A percentile compares a stretch with the other conserved stretches of the same genome.
phyloP scores from a whole-genome alignment of 1,140 invertebrate species.

The Nylanderia fulva region DNA sequence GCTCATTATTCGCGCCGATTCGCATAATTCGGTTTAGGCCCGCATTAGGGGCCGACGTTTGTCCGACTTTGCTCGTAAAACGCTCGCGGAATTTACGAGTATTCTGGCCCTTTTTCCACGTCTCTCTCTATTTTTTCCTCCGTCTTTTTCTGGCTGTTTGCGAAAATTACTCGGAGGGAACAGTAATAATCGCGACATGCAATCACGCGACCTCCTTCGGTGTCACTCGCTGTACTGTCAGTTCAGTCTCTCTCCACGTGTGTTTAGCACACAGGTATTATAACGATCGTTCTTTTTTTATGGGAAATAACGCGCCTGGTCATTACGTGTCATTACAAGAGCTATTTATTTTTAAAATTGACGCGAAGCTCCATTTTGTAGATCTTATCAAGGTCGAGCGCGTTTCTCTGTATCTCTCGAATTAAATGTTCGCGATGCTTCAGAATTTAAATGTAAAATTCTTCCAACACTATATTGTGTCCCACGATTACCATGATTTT shows the following conservation, averaged over 20 bases:
- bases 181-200: slow-evolving; percentile 26
- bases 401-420: not conserved
- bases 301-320: not conserved
- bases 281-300: slow-evolving; percentile 37
- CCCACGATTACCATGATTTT: no score
- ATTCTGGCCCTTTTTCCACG: slow-evolving; percentile 26
- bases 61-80: slow-evolving; percentile 29
- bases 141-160: slow-evolving; percentile 24
- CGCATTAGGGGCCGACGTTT: slow-evolving; percentile 68
- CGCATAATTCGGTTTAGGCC: slow-evolving; percentile 73
- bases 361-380: not conserved
- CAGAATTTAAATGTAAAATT: not conserved
- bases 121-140: not conserved
- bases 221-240: slow-evolving; percentile 37
- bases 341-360: not conserved
- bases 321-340: slow-evolving; percentile 27
- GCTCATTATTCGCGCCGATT: slow-evolving; percentile 65
- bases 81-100: slow-evolving; percentile 70
- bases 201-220: slow-evolving; percentile 51
- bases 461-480: no score
- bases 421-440: not conserved
- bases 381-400: not conserved
- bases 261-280: slow-evolving; percentile 34
- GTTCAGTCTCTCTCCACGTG: slow-evolving; percentile 7
- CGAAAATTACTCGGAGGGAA: slow-evolving; percentile 61